A percentile compares a stretch with the other conserved stretches of the same genome.
Evolutionary conservation across 2,888 invertebrate genomes (phyloP).

Genomic region (Drosophila incognita): DNA sequence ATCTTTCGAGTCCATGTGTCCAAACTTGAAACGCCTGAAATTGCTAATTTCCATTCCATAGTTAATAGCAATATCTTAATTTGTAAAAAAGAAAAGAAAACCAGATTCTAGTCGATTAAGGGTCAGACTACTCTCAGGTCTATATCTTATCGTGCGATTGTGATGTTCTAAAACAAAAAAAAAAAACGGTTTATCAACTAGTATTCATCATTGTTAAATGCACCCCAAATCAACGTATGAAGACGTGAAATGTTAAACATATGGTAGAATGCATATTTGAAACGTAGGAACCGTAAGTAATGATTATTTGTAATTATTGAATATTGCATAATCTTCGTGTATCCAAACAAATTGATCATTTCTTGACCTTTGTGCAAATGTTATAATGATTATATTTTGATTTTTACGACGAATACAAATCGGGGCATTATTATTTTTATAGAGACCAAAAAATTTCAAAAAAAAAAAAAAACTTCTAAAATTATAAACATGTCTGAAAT

Average conservation of each 20-base stretch:
- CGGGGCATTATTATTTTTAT: not conserved
- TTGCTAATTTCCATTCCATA: not conserved
- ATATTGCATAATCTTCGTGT: not conserved
- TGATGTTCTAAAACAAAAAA: not conserved
- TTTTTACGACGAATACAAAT: not conserved
- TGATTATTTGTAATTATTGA: not conserved
- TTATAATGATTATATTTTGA: not conserved
- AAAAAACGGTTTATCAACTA: slow-evolving; percentile 8
- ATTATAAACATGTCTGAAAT: not conserved
- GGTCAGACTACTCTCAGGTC: not conserved
- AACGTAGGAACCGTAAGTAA: not conserved
- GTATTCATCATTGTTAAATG: slow-evolving; percentile 22
- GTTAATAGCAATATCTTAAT: slow-evolving; percentile 1
- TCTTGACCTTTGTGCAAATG: not conserved
- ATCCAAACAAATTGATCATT: not conserved
- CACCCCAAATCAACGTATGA: slow-evolving; percentile 4
- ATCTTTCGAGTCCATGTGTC: not conserved
- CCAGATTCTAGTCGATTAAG: not conserved
- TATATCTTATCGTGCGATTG: not conserved
- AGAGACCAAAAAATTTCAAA: not conserved
- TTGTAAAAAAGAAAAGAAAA: not conserved
- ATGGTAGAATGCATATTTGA: not conserved
- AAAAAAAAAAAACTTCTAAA: not conserved
- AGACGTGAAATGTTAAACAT: not conserved
- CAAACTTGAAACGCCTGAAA: not conserved